Evolutionary conservation across 2,888 invertebrate species (phyloP).

Genomic region (Xestia sexstrigata): DNA sequence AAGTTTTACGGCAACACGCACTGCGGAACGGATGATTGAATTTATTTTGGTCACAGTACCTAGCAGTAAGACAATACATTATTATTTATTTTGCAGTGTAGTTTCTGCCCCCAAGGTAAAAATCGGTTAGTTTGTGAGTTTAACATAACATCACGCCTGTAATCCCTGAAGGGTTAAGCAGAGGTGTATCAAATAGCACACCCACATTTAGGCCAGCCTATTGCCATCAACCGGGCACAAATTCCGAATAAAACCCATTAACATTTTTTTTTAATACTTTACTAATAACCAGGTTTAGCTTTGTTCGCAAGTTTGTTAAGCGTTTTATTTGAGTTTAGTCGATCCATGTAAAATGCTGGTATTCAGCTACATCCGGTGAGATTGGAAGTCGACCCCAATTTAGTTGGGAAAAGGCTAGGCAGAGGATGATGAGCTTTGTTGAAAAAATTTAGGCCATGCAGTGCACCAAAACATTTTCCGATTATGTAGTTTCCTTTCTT

Average conservation of each 20-base stretch:
- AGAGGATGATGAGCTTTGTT: too few relatives aligned
- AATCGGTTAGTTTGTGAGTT: too few relatives aligned
- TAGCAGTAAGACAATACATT: not conserved
- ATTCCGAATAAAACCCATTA: too few relatives aligned
- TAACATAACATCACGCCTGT: too few relatives aligned
- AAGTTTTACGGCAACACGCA: slow-evolving; percentile 13
- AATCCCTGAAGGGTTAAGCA: too few relatives aligned
- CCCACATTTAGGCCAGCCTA: too few relatives aligned
- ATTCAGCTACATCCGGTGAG: not conserved
- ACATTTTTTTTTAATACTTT: too few relatives aligned
- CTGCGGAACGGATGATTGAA: slow-evolving; percentile 20
- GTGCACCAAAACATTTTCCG: not conserved
- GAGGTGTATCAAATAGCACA: too few relatives aligned
- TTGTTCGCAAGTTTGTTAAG: not conserved
- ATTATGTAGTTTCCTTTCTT: not conserved
- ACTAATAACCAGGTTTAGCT: not conserved
- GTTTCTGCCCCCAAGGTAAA: not conserved
- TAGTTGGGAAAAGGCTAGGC: not conserved
- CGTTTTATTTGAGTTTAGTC: not conserved
- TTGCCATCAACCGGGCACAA: too few relatives aligned
- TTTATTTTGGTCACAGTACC: slow-evolving; percentile 24
- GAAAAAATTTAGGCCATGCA: not conserved
- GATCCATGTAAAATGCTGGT: not conserved
- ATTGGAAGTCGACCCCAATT: not conserved
- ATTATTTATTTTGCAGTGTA: not conserved